Evolutionary conservation across 2,888 invertebrate species (phyloP).

Genomic region (Sabatieria punctata): DNA sequence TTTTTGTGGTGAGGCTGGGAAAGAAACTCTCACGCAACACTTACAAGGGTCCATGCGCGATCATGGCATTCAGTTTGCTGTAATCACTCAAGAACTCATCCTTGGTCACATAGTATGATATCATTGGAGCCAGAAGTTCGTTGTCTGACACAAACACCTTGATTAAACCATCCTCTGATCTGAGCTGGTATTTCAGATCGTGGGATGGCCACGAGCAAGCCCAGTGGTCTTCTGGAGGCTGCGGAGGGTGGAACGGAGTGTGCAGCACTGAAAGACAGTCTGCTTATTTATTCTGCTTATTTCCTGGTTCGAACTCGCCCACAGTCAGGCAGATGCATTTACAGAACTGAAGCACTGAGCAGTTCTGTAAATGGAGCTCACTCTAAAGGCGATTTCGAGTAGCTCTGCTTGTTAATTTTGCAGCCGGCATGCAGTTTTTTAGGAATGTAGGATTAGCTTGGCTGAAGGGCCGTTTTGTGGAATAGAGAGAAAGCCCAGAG

Average conservation of each 20-base stretch:
- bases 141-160: neutral
- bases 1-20: conserved; percentile 15
- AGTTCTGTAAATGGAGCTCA: too few relatives aligned
- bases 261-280: conserved; percentile 20
- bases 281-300: neutral
- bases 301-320: neutral
- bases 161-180: conserved; percentile 18
- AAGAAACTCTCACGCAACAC: conserved; percentile 4
- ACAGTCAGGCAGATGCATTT: neutral
- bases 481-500: too few relatives aligned
- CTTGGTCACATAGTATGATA: conserved; percentile 12
- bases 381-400: too few relatives aligned
- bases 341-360: too few relatives aligned
- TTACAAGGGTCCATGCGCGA: conserved; percentile 69
- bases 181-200: conserved; percentile 18
- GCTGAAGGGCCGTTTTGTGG: too few relatives aligned
- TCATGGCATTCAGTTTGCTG: conserved; percentile 46
- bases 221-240: conserved; percentile 29
- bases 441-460: too few relatives aligned
- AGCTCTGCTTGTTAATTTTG: too few relatives aligned
- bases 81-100: conserved; percentile 26
- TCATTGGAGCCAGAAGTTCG: conserved; percentile 4
- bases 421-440: too few relatives aligned
- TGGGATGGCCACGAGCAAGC: conserved; percentile 21
- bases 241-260: conserved; percentile 27